Evolutionary conservation across 2,113 vertebrate genomes (phyloP).

Genomic region (Noctilio leporinus): DNA sequence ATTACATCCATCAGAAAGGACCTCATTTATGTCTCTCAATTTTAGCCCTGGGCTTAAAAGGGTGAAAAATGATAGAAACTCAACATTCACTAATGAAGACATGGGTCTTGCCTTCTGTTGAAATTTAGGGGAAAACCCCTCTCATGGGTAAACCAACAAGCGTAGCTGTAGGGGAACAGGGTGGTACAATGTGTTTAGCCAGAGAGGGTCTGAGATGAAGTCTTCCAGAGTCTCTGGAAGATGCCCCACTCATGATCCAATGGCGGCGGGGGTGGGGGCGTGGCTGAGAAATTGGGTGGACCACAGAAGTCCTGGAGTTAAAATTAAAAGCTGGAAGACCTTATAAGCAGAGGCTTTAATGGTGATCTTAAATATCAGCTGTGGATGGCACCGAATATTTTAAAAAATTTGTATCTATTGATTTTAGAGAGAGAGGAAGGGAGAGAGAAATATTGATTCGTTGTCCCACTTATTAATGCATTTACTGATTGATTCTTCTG

Average conservation of each 20-base stretch:
- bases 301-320: neutral
- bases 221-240: neutral
- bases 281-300: neutral
- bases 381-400: neutral
- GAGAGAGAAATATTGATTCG: too few species aligned
- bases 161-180: neutral
- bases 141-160: neutral
- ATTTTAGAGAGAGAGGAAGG: too few species aligned
- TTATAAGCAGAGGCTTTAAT: neutral
- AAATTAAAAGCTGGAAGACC: neutral
- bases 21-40: neutral
- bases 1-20: neutral
- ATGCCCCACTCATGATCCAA: neutral
- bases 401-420: too few species aligned
- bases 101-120: neutral
- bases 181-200: accelerated
- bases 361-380: neutral
- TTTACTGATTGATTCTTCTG: too few species aligned
- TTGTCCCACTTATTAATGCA: too few species aligned
- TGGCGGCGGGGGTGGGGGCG: accelerated
- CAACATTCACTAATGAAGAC: too few species aligned
- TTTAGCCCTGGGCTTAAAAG: neutral
- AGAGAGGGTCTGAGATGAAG: neutral
- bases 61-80: neutral
- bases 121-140: neutral